Base-by-base conservation (phyloP, 2,888 invertebrate species). In the Eupithecia abbreviata region DNA sequence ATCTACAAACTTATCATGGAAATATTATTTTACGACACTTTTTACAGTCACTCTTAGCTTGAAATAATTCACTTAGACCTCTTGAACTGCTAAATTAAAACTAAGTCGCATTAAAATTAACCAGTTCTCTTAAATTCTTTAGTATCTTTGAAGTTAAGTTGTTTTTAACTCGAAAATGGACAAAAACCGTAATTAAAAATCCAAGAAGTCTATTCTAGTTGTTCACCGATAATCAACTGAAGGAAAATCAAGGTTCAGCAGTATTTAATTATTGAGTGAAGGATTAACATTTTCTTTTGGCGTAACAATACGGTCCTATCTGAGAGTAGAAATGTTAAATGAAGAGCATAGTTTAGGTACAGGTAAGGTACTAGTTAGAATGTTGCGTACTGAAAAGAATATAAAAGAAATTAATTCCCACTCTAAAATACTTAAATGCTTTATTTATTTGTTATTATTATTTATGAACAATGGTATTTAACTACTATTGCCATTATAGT, bases 231-330 rank as follows among this genome's bases (percentile, higher is more conserved):
- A 88, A 89, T 88, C 90, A 89, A 94, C 93, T 95, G 91, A 90
- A 90, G 91, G 90, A 92, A 91, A 93, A 92, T 90, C 91, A 88
- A 89, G 89, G 90, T 88, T 91, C 90, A 90, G 90, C 89, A 89
- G 90, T 91, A 92, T 87, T 88, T 89, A 90, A 89, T 90, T 92
- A 91, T 89, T 90, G 88, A 90, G 87, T 86, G 85, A 85, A 86
- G 90, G 92, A 95, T 95, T 95, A 93, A 90, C 94, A 95, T 95
- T 93, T 91, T 89, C 90, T 90, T 94, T 94, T 92, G 94, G 94
- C 89, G 86, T 84, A 62, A 90, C 91, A 89, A 90, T 90, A 87
- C 90, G 76, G 78, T 78, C 30, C 49, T 47, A 45, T 71, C 51
- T 49, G 12, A 66, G 78, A 87, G 86, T 89, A 87, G 12, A 65